Conservation (phyloP, 2,113 vertebrate species). For the Coturnix japonica region DNA sequence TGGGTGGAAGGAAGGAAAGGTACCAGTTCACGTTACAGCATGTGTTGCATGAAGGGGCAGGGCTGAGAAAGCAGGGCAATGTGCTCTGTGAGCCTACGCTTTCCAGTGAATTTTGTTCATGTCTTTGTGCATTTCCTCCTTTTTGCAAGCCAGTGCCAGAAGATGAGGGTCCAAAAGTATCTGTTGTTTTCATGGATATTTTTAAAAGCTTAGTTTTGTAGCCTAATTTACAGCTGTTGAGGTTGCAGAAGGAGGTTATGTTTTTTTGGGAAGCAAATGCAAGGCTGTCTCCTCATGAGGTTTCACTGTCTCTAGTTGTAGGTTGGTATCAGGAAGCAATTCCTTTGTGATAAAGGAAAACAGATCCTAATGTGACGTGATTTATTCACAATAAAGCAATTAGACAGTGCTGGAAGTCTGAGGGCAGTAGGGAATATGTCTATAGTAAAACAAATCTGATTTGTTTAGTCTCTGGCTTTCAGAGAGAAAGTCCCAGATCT, state of each 20-base stretch:
- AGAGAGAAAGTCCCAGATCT: background rate
- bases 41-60: background rate
- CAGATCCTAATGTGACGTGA: background rate
- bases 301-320: background rate
- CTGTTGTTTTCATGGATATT: background rate
- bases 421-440: background rate
- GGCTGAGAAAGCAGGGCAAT: background rate
- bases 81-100: background rate
- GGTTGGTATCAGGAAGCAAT: background rate
- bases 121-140: background rate
- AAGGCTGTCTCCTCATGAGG: background rate
- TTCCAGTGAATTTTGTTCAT: background rate
- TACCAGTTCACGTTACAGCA: background rate
- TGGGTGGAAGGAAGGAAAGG: background rate
- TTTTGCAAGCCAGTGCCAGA: background rate
- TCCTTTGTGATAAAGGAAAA: background rate
- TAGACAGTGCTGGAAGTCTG: background rate
- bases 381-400: background rate
- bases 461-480: conserved; percentile 18
- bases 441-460: background rate
- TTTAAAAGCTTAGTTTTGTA: background rate
- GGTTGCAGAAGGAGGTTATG: background rate
- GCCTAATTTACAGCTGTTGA: background rate
- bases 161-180: background rate
- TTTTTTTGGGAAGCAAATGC: background rate